These are phyloP conservation scores for Zaprionus lachaisei DNA, from an alignment of 1,140 invertebrate genomes.

Conservation along the genomic window DNA sequence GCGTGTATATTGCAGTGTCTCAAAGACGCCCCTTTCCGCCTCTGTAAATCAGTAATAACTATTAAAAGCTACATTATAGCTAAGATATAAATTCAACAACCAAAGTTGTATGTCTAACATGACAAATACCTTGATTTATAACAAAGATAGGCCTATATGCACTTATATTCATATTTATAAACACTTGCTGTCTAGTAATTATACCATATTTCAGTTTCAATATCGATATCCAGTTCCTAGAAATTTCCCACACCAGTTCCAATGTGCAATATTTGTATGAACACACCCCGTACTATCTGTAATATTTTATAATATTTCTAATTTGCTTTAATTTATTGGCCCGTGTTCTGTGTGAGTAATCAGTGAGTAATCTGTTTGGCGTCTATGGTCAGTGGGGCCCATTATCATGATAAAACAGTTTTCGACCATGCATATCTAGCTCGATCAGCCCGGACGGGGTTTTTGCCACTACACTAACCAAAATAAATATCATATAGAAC, in stretches of 20 bases:
- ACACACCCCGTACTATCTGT: background rate
- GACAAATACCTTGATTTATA: no score
- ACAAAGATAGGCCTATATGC: no score
- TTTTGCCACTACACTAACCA: background rate
- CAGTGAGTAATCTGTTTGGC: conserved; percentile 35
- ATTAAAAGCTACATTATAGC: no score
- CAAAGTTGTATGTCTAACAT: no score
- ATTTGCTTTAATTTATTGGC: conserved; percentile 33
- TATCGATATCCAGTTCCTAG: background rate
- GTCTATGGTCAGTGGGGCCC: conserved; percentile 27
- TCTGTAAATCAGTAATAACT: no score
- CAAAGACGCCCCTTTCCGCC: no score
- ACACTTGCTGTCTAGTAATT: no score
- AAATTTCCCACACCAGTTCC: background rate
- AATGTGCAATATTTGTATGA: background rate
- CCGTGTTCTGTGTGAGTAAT: conserved; percentile 23
- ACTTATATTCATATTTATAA: no score
- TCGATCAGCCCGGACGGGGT: conserved; percentile 17
- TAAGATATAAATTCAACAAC: no score
- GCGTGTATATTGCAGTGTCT: no score
- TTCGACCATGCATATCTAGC: conserved; percentile 38
- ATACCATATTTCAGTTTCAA: background rate
- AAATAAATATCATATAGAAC: background rate
- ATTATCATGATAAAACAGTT: conserved; percentile 48
- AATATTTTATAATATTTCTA: background rate